These are phyloP conservation scores for Leptinotarsa defecta DNA, from an alignment of 1,140 invertebrate species.

Conservation along the genomic window DNA sequence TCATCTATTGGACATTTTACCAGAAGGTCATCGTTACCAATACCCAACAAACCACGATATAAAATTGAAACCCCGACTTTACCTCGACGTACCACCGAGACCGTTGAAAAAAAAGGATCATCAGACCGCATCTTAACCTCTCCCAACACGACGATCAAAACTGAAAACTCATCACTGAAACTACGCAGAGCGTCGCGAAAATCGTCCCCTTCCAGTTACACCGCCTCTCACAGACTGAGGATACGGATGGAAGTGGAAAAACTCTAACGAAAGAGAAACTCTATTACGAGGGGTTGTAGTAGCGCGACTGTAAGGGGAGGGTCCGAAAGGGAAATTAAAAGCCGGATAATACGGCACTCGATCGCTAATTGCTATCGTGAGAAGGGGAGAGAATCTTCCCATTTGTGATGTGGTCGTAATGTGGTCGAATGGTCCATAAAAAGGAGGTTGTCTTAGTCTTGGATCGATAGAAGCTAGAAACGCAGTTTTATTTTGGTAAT, in stretches of 20 bases:
- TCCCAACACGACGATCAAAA: neutral
- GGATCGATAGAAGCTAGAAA: too few species aligned
- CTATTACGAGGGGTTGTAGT: neutral
- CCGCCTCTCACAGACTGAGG: neutral
- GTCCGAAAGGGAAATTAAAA: neutral
- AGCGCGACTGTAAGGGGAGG: neutral
- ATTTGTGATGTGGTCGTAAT: neutral
- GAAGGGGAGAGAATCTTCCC: neutral
- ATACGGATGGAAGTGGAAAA: neutral
- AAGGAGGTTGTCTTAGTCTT: neutral
- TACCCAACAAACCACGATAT: too few species aligned
- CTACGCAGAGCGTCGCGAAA: neutral
- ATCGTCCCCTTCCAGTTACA: neutral
- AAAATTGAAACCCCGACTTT: too few species aligned
- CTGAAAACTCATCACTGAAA: constrained; percentile 1
- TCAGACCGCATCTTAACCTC: neutral
- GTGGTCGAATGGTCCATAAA: neutral
- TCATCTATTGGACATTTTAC: too few species aligned
- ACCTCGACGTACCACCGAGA: neutral
- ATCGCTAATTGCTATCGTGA: neutral
- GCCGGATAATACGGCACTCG: neutral
- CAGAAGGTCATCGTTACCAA: too few species aligned
- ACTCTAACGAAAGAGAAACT: neutral
- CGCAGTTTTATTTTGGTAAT: too few species aligned
- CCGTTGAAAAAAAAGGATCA: neutral